Conservation (phyloP, 2,888 invertebrate genomes). For the Diadegma fenestrale region DNA sequence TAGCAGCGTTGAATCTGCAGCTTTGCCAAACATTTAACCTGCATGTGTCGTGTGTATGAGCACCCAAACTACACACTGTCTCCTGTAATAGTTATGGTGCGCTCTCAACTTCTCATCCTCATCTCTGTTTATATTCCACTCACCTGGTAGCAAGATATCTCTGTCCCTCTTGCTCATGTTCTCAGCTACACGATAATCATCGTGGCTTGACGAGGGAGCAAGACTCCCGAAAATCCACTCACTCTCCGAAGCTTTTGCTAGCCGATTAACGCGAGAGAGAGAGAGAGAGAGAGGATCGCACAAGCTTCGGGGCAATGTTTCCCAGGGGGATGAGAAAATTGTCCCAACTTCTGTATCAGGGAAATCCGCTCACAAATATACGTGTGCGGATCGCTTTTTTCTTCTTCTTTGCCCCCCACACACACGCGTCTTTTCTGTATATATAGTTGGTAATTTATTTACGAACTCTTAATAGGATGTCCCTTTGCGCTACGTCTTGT, state of each 20-base stretch:
- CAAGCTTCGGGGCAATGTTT: conserved; percentile 29
- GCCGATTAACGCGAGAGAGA: conserved; percentile 50
- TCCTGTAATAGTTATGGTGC: conserved; percentile 42
- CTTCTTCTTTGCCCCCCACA: not conserved
- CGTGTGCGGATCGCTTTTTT: not conserved
- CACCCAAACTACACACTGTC: conserved; percentile 9
- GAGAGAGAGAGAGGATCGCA: conserved; percentile 3
- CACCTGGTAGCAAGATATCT: conserved; percentile 11
- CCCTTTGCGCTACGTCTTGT: not conserved
- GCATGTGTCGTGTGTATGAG: not conserved
- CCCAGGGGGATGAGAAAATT: conserved; percentile 30
- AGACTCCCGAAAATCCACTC: conserved; percentile 61
- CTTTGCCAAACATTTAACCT: conserved; percentile 50
- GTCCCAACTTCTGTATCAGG: conserved; percentile 53
- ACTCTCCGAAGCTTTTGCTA: conserved; percentile 40
- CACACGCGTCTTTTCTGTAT: not conserved
- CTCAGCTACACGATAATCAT: not conserved
- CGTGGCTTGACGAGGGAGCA: conserved; percentile 28
- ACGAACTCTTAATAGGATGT: conserved; percentile 19
- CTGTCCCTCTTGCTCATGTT: not conserved
- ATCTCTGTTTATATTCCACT: conserved; percentile 53
- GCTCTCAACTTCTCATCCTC: conserved; percentile 49
- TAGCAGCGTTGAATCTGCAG: conserved; percentile 26
- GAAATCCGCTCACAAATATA: conserved; percentile 20
- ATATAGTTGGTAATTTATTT: not conserved